Evolutionary conservation across 2,888 invertebrate species (phyloP).

Genomic region (Schizaphis graminum): DNA sequence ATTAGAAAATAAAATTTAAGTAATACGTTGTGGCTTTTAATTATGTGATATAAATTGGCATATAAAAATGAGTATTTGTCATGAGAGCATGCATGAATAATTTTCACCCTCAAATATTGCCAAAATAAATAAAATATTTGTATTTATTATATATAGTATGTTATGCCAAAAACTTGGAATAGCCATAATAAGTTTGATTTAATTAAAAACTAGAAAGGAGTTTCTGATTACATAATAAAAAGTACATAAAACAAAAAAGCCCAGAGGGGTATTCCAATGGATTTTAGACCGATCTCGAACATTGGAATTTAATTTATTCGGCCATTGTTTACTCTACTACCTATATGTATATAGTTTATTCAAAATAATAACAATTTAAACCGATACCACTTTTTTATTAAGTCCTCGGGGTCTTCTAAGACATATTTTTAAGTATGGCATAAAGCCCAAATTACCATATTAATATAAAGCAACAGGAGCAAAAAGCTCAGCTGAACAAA

Average conservation of each 20-base stretch:
- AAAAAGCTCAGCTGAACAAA: not conserved
- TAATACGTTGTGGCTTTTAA: not conserved
- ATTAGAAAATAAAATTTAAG: not conserved
- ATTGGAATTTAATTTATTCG: slow-evolving; percentile 31
- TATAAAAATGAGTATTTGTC: not conserved
- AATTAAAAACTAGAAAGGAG: not conserved
- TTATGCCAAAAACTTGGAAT: not conserved
- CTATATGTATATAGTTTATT: not conserved
- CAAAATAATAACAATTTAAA: slow-evolving; percentile 17
- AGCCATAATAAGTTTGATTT: not conserved
- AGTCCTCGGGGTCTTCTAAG: not conserved
- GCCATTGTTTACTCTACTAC: not conserved
- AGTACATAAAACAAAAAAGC: not conserved
- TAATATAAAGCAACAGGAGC: not conserved
- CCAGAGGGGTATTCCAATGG: not conserved
- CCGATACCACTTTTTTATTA: not conserved
- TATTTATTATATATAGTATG: too few species aligned
- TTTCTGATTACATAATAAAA: not conserved
- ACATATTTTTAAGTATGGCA: not conserved
- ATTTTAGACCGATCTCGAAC: slow-evolving; percentile 19
- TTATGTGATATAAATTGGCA: not conserved
- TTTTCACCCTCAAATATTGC: not conserved
- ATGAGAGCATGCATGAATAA: not conserved
- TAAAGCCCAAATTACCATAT: not conserved
- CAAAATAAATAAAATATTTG: not conserved